Conservation (phyloP, 2,888 invertebrate genomes). For the Cheilosia impressa region DNA sequence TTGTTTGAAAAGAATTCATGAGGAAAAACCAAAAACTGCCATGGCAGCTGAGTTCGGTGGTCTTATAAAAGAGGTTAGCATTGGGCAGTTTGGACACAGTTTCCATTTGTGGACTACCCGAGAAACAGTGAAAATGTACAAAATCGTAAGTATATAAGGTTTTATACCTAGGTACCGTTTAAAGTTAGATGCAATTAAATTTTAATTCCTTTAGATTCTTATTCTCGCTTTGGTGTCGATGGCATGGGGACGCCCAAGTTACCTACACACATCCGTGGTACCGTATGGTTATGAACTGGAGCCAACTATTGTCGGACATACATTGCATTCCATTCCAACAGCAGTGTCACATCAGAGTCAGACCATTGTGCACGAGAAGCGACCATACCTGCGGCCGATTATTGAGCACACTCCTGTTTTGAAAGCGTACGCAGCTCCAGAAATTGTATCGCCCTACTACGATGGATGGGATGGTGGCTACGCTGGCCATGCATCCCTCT, state of each 20-base stretch:
- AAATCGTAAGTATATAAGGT: conserved; percentile 78
- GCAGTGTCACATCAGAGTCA: conserved; percentile 82
- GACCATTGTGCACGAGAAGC: conserved; percentile 82
- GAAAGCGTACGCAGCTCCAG: conserved; percentile 76
- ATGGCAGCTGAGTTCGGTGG: conserved; percentile 15
- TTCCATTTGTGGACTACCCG: conserved; percentile 64
- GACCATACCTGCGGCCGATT: conserved; percentile 81
- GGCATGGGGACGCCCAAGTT: conserved; percentile 78
- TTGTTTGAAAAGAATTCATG: conserved; percentile 69
- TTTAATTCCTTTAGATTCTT: conserved; percentile 33
- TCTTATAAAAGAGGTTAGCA: conserved; percentile 64
- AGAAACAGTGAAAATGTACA: conserved; percentile 78
- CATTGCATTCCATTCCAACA: conserved; percentile 78
- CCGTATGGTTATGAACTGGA: conserved; percentile 78
- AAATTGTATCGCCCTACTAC: conserved; percentile 57
- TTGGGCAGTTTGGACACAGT: conserved; percentile 53
- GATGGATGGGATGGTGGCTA: conserved; percentile 50
- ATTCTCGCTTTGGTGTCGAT: conserved; percentile 40
- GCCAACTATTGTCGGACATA: conserved; percentile 80
- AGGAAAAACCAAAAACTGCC: conserved; percentile 56
- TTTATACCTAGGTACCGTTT: neutral
- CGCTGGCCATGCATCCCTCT: conserved; percentile 44
- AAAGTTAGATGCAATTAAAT: neutral
- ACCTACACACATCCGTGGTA: conserved; percentile 72
- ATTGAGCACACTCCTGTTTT: conserved; percentile 79